These are phyloP conservation scores for Brachylomia viminalis DNA, from an alignment of 2,888 invertebrate species.

Conservation along the genomic window DNA sequence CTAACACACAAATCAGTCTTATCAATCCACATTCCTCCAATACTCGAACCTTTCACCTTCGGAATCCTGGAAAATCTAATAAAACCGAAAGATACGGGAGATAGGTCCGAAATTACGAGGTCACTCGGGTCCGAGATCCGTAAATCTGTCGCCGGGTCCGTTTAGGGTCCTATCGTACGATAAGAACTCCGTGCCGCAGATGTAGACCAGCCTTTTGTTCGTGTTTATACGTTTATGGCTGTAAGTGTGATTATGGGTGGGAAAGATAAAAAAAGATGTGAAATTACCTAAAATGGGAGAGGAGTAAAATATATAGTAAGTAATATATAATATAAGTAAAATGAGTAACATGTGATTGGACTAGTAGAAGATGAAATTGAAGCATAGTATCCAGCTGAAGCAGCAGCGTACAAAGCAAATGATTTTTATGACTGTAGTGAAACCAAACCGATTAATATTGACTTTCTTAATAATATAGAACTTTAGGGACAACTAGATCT, in stretches of 20 bases:
- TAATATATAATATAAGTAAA: too few species aligned
- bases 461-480: not conserved
- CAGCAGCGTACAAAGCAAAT: not conserved
- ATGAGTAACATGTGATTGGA: not conserved
- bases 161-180: conserved; percentile 61
- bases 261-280: conserved; percentile 36
- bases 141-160: conserved; percentile 69
- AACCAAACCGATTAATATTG: not conserved
- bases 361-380: not conserved
- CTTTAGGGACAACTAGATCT: not conserved
- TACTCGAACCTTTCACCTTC: conserved; percentile 67
- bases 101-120: conserved; percentile 69
- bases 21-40: conserved; percentile 65
- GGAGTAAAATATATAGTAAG: not conserved
- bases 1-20: conserved; percentile 63
- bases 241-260: conserved; percentile 29
- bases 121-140: conserved; percentile 68
- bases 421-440: not conserved
- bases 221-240: conserved; percentile 53
- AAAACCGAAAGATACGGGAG: conserved; percentile 68
- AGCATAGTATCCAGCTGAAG: not conserved
- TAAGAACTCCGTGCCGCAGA: conserved; percentile 59
- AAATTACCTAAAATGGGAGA: conserved; percentile 1
- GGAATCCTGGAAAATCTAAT: conserved; percentile 67
- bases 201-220: conserved; percentile 60